Base-by-base conservation (phyloP, 2,797 vertebrate genomes). In the Mormyrops attenuatus region DNA sequence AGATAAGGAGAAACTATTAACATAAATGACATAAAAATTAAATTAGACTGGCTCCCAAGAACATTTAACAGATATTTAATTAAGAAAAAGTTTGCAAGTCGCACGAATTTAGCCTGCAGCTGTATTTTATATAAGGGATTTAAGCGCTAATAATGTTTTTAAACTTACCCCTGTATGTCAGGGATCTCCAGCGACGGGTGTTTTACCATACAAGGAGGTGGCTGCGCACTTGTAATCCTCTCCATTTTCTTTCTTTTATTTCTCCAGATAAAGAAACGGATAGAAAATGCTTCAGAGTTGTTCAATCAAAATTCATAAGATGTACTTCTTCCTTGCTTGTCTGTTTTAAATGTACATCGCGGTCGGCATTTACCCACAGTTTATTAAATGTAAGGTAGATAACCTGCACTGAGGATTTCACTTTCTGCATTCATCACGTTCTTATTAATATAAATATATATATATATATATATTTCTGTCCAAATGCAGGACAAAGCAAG, bases 221-320 rank as follows among this genome's bases (percentile, higher is more conserved):
- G 98, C 90, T 98, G 98, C 92, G 97, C 97, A 92, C 97, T 96
- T 90, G 97, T 96, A 94, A 98, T 96, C 94, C 97, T 95, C 93
- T 99, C 98, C 98, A 99, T 99, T 90, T 93, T 90, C 87, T 87
- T 87, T 63, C 30, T 91, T 77, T 93, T 92, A n/a, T 34, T 90
- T 90, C 89, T 91, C 91, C 92, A 89, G 91, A 87, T 69, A 90
- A 92, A 91, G 44, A 73, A 26, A 22, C 63, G 49, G 17, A 9
- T 26, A 82, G 57, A 66, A 69, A 69, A 77, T 77, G 66, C 47
- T 26, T 26, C 63, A n/a, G 15, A 55, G 47, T 73, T 53, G 47
- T 87, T 87, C 63, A 53, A 26, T 88, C 44, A 66, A 26, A 88
- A 66, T 66, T 22, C 41, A 50, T 26, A 66, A 55, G 60, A 87